Percentiles rank a stretch among this genome's conserved stretches.
Evolutionary conservation across 2,888 invertebrate genomes (phyloP).

Genomic region (Drosophila eohydei): DNA sequence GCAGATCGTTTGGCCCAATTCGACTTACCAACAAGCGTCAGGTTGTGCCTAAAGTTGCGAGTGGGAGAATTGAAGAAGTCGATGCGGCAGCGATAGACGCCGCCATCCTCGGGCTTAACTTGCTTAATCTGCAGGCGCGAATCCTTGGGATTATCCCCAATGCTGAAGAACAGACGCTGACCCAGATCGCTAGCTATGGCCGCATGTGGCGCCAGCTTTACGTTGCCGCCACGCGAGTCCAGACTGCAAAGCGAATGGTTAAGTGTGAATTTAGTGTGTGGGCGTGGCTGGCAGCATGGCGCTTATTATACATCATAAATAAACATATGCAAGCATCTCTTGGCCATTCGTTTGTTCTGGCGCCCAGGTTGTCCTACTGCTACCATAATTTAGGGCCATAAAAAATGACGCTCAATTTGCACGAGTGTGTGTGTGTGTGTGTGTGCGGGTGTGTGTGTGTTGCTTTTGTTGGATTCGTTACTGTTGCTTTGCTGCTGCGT

Average conservation of each 20-base stretch:
- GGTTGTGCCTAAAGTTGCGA: conserved; percentile 93
- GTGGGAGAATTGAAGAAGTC: conserved; percentile 96
- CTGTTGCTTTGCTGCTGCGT: conserved; percentile 40
- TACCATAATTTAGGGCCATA: conserved; percentile 74
- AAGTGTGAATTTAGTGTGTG: conserved; percentile 60
- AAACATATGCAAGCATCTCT: conserved; percentile 73
- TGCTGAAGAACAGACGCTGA: conserved; percentile 90
- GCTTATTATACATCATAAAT: conserved; percentile 78
- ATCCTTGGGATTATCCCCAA: conserved; percentile 89
- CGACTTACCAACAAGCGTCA: conserved; percentile 94
- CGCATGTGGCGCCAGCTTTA: conserved; percentile 89
- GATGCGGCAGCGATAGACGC: conserved; percentile 93
- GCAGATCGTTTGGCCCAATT: neutral
- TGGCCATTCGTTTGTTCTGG: conserved; percentile 63
- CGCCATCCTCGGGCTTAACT: conserved; percentile 91
- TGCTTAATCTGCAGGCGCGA: conserved; percentile 91
- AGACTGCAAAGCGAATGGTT: conserved; percentile 86
- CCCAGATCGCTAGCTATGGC: conserved; percentile 92
- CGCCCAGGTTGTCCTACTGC: conserved; percentile 47
- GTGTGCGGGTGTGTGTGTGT: conserved; percentile 7
- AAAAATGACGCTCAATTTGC: conserved; percentile 76
- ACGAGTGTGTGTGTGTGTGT: conserved; percentile 13
- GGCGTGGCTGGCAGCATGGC: conserved; percentile 55
- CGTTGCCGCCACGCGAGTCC: conserved; percentile 91
- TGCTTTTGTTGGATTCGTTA: conserved; percentile 27